These are phyloP conservation scores for Sitobion miscanthi DNA, from an alignment of 1,140 invertebrate genomes.

Conservation along the genomic window DNA sequence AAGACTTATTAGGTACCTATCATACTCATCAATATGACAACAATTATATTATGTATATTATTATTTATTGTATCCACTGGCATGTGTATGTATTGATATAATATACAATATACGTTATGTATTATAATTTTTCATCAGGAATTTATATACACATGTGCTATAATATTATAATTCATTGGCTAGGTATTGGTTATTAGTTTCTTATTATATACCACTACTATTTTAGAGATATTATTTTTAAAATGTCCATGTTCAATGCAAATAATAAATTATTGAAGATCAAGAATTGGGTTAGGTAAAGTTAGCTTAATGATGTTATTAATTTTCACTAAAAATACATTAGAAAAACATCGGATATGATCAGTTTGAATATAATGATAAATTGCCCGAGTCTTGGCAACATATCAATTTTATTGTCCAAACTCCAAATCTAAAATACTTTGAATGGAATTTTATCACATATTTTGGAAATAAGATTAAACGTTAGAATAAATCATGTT, in stretches of 20 bases:
- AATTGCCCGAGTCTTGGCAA: neutral
- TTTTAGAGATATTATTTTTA: neutral
- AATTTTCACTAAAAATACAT: slow-evolving; percentile 7
- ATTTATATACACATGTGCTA: neutral
- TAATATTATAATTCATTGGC: neutral
- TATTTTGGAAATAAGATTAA: neutral
- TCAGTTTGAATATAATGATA: slow-evolving; percentile 21
- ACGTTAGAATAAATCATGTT: neutral
- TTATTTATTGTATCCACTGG: no score
- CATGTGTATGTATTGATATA: no score
- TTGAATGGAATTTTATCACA: neutral
- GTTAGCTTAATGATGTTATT: neutral
- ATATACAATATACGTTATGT: no score
- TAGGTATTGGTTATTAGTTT: neutral
- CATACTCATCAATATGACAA: no score
- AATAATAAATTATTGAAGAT: neutral
- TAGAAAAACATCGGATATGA: neutral
- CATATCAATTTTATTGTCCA: neutral
- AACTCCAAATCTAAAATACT: neutral
- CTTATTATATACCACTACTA: neutral
- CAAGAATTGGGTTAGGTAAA: neutral
- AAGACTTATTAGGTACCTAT: no score
- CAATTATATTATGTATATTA: no score
- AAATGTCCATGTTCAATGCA: neutral
- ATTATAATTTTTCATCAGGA: no score